Base-by-base conservation (phyloP, 2,113 vertebrate genomes). In the Tupaia chinensis region DNA sequence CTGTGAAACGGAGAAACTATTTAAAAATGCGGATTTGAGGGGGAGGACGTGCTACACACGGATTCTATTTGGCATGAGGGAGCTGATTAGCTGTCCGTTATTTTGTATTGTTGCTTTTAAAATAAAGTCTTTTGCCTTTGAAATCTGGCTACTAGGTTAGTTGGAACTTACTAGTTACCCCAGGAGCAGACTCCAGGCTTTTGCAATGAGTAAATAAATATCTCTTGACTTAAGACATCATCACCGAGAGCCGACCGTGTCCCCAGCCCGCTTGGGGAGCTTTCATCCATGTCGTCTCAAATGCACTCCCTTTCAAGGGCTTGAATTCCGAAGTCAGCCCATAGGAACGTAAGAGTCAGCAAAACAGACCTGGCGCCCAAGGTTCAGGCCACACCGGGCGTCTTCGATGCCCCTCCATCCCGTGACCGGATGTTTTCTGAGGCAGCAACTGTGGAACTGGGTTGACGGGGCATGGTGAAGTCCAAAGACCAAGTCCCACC, bases 71-170 rank as follows among this genome's bases (percentile, higher is more conserved):
- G 19, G 68, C 70, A 76, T 22, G 27, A 12, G 5, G 53, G 14
- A 93, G 74, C 76, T 32, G 20, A 86, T 76, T 89, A 74, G 22
- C 23, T 94, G 74, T 70, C 29, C n/a, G 27, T 0, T 0, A 1
- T 32, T 66, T 72, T 73, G 23, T 17, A 23, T 25, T 76, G 16
- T 15, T 85, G 44, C 25, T 92, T 96, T 95, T 96, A 88, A 91
- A 95, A 53, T 77, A 44, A 80, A 61, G 1, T 73, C 74, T 69
- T 27, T 69, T 14, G 15, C 61, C 61, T 29, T 96, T 69, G 53
- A 97, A 97, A 89, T 58, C 16, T n/a, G 70, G 2, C 58, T 81
- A 77, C 80, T 10, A 84, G 85, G 77, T 78, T 20, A 82, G 68
- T 83, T 53, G 9, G 11, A 96, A 82, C 83, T 76, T 44, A 95